Percentiles rank a stretch among this genome's conserved stretches.
Conservation (phyloP, 2,888 invertebrate genomes). For the Tupiocoris notatus region DNA sequence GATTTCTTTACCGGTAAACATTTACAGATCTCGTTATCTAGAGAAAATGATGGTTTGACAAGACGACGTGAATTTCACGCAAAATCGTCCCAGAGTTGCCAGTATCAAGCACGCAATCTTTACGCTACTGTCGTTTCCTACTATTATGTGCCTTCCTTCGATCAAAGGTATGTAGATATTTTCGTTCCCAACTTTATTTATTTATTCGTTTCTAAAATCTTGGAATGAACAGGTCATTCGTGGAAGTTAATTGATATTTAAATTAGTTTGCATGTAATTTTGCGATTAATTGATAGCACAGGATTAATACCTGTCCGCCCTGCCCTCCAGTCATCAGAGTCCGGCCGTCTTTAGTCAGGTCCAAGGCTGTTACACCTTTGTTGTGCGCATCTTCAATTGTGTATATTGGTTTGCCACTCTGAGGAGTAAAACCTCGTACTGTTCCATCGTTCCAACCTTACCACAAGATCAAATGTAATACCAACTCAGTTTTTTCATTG, state of each 20-base stretch:
- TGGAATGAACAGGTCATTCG: too few species aligned
- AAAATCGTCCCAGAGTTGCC: too few species aligned
- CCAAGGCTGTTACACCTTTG: conserved; percentile 82
- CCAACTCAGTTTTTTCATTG: neutral
- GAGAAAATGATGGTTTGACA: neutral
- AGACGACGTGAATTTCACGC: neutral
- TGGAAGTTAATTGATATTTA: too few species aligned
- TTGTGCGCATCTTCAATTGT: conserved; percentile 85
- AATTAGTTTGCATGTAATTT: too few species aligned
- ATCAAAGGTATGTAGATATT: too few species aligned
- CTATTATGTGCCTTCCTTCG: too few species aligned
- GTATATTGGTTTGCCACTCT: conserved; percentile 77
- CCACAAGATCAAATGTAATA: conserved; percentile 19
- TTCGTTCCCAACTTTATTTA: too few species aligned
- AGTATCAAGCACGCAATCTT: too few species aligned
- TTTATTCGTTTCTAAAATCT: too few species aligned
- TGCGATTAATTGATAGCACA: too few species aligned
- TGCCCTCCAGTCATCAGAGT: conserved; percentile 84
- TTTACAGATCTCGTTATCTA: neutral
- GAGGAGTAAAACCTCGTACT: conserved; percentile 77
- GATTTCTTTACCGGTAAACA: neutral
- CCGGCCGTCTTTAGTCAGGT: conserved; percentile 67
- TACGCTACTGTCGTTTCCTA: too few species aligned
- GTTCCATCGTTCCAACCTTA: conserved; percentile 78
- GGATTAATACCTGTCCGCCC: conserved; percentile 89